These are phyloP conservation scores for Philopotamus ludificatus DNA, from an alignment of 1,140 invertebrate genomes.

Conservation along the genomic window DNA sequence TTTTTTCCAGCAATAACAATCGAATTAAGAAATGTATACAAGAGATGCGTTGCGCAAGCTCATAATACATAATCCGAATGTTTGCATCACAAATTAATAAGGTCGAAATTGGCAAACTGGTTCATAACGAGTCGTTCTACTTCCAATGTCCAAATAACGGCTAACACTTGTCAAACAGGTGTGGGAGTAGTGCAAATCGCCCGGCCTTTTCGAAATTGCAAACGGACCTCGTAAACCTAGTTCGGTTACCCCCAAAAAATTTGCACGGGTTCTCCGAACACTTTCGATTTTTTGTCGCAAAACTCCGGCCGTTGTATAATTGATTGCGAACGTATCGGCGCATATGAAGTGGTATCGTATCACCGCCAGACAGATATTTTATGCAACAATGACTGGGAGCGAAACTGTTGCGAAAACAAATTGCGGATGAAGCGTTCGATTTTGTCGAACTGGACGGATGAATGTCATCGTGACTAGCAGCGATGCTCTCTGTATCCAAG, in stretches of 20 bases:
- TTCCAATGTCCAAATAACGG: background rate
- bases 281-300: background rate
- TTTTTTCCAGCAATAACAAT: too few relatives aligned
- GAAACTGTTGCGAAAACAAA: background rate
- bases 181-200: background rate
- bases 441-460: too few relatives aligned
- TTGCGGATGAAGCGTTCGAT: background rate
- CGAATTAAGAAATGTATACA: too few relatives aligned
- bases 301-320: background rate
- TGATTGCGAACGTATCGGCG: background rate
- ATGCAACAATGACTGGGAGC: background rate
- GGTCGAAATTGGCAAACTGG: conserved; percentile 8
- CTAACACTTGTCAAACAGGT: background rate
- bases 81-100: background rate
- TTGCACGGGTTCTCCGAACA: background rate
- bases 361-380: background rate
- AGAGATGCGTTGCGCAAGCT: background rate
- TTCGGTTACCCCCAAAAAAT: background rate
- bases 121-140: background rate
- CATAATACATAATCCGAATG: background rate
- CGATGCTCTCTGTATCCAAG: too few relatives aligned
- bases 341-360: background rate
- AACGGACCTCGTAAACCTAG: background rate
- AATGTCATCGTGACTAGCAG: too few relatives aligned
- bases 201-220: background rate